These are phyloP conservation scores for Ceyx erithaca DNA, from an alignment of 2,797 vertebrate species.

Conservation along the genomic window DNA sequence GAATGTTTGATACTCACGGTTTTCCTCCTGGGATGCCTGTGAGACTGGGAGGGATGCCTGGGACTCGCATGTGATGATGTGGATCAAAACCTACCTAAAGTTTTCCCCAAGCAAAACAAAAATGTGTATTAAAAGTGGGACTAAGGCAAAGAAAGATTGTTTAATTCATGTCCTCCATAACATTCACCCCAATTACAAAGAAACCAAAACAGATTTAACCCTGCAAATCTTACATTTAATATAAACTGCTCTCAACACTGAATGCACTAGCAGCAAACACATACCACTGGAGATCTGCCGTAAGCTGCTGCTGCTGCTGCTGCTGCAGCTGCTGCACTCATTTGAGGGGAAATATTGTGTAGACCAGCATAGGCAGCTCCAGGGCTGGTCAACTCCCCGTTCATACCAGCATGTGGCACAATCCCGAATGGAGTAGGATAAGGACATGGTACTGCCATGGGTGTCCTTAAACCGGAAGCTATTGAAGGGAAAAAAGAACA, in stretches of 20 bases:
- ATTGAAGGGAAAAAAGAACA: background rate
- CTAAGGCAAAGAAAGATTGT: background rate
- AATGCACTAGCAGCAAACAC: background rate
- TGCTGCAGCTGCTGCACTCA: slow-evolving; percentile 89
- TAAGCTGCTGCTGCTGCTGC: slow-evolving; percentile 91
- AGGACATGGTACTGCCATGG: slow-evolving; percentile 94
- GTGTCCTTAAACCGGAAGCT: slow-evolving; percentile 93
- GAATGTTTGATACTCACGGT: slow-evolving; percentile 87
- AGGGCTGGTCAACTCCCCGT: slow-evolving; percentile 93
- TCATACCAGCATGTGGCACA: slow-evolving; percentile 96
- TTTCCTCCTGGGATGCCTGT: slow-evolving; percentile 97
- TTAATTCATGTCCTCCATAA: background rate
- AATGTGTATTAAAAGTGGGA: background rate
- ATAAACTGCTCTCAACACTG: background rate
- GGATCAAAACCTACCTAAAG: slow-evolving; percentile 94
- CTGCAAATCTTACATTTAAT: background rate
- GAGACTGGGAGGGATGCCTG: slow-evolving; percentile 95
- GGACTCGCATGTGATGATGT: slow-evolving; percentile 97
- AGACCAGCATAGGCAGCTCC: slow-evolving; percentile 88
- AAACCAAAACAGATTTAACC: background rate
- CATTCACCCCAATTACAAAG: background rate
- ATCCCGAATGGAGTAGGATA: slow-evolving; percentile 96
- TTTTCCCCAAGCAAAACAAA: slow-evolving; percentile 68
- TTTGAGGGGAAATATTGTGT: slow-evolving; percentile 92
- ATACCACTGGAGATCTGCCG: slow-evolving; percentile 92